A percentile compares a stretch with the other conserved stretches of the same genome.
phyloP scores from a whole-genome alignment of 2,113 vertebrate species.

The Oostethus manadensis region DNA sequence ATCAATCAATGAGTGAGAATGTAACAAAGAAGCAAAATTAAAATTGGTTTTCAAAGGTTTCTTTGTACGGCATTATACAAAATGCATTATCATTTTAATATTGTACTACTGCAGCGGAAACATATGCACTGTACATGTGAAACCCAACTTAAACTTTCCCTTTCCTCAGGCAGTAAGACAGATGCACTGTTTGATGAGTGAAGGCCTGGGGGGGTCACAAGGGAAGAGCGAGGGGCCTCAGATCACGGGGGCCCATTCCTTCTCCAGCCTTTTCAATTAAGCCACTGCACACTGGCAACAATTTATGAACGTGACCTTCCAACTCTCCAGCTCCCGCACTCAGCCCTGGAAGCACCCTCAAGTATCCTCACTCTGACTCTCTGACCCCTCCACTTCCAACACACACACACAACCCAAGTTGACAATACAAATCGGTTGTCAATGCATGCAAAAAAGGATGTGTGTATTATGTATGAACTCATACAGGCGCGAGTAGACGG shows the following conservation, averaged over 20 bases:
- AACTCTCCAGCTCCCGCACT: constrained; percentile 58
- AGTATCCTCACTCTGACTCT: constrained; percentile 20
- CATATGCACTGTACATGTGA: constrained; percentile 3
- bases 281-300: constrained; percentile 52
- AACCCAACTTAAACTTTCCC: constrained; percentile 9
- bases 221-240: constrained; percentile 49
- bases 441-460: constrained; percentile 33
- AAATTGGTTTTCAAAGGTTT: no score
- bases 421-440: constrained; percentile 43
- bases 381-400: constrained; percentile 52
- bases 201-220: constrained; percentile 49
- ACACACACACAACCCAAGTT: constrained; percentile 34
- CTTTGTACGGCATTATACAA: no score
- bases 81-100: no score
- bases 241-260: constrained; percentile 61
- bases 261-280: constrained; percentile 72
- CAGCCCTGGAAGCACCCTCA: constrained; percentile 48
- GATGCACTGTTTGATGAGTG: constrained; percentile 49
- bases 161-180: constrained; percentile 30
- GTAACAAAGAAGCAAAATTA: no score
- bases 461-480: constrained; percentile 36
- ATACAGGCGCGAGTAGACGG: constrained; percentile 19
- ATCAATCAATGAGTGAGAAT: no score
- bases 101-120: not conserved
- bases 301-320: constrained; percentile 75